Conservation (phyloP, 2,888 invertebrate genomes). For the Sinhomidia bicolor region DNA sequence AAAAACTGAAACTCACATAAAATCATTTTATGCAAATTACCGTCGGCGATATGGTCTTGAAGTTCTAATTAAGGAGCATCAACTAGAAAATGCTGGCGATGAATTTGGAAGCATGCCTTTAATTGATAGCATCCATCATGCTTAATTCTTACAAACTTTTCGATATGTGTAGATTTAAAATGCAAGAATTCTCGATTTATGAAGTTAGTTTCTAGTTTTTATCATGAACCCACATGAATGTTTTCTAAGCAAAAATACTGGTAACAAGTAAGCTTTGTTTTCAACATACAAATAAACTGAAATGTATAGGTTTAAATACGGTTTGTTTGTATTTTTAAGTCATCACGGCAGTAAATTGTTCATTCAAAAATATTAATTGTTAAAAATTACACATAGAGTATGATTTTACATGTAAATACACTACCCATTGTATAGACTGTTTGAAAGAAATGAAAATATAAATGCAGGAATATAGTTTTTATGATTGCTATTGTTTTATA, state of each 20-base stretch:
- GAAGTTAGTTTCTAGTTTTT: neutral
- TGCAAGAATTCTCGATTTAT: too few species aligned
- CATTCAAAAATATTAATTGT: neutral
- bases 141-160: neutral
- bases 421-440: neutral
- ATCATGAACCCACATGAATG: neutral
- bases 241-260: too few species aligned
- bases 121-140: slow-evolving; percentile 35
- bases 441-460: neutral
- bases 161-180: too few species aligned
- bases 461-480: too few species aligned
- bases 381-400: neutral
- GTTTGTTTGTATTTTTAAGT: too few species aligned
- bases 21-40: slow-evolving; percentile 95
- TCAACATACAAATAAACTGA: neutral
- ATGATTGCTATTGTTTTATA: too few species aligned
- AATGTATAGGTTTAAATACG: too few species aligned
- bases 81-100: slow-evolving; percentile 63
- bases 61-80: slow-evolving; percentile 84
- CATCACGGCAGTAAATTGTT: too few species aligned
- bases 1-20: slow-evolving; percentile 95
- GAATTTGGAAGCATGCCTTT: slow-evolving; percentile 14
- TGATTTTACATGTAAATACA: neutral
- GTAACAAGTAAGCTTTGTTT: too few species aligned
- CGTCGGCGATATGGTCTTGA: slow-evolving; percentile 94